Percentiles rank a stretch among this genome's conserved stretches.
These are phyloP conservation scores for Conopomorpha cramerella DNA, from an alignment of 1,140 invertebrate genomes.

Conservation along the genomic window DNA sequence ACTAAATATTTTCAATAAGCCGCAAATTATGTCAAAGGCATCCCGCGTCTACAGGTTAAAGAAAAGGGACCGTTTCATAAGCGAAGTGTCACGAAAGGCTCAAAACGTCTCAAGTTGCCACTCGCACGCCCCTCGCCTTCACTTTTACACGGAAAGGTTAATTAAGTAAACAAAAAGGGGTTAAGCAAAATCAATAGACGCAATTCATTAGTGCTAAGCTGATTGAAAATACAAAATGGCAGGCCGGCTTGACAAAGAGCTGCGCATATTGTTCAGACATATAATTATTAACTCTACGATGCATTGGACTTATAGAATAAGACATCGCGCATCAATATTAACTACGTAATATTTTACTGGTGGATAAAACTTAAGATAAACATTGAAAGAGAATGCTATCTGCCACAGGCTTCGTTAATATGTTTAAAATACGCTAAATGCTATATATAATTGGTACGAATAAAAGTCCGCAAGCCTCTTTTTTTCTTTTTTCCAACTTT, in stretches of 20 bases:
- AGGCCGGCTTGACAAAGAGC: slow-evolving; percentile 54
- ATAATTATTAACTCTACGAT: slow-evolving; percentile 60
- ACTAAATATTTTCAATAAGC: no score
- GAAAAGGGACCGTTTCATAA: no score
- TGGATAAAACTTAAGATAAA: neutral
- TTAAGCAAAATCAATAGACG: slow-evolving; percentile 58
- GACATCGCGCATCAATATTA: slow-evolving; percentile 48
- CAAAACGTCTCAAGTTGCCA: no score
- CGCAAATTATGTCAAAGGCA: no score
- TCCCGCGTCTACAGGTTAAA: no score
- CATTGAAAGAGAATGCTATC: neutral
- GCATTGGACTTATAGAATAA: no score
- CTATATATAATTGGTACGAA: neutral
- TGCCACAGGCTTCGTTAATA: neutral
- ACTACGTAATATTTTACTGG: no score
- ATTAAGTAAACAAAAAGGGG: no score
- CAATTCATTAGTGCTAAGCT: slow-evolving; percentile 59
- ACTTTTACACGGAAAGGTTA: no score
- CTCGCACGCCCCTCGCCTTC: no score
- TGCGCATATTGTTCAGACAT: slow-evolving; percentile 49
- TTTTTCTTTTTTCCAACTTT: no score
- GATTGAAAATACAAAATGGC: slow-evolving; percentile 58
- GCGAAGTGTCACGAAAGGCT: no score
- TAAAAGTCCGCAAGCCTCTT: neutral
- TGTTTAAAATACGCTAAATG: neutral